Evolutionary conservation across 2,113 vertebrate genomes (phyloP).

Genomic region (Rhinogobius similis): DNA sequence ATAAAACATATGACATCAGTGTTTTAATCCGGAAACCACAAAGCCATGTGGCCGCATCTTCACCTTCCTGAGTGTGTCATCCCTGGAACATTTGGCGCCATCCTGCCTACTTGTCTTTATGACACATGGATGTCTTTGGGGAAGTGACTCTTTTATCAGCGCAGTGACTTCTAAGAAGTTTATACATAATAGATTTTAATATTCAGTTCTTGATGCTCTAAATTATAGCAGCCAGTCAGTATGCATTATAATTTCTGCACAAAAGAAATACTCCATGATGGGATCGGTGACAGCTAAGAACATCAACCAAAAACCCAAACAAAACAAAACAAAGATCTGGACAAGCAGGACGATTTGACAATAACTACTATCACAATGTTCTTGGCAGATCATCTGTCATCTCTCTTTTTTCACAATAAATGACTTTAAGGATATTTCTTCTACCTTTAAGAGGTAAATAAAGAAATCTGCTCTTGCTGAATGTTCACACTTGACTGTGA

Average conservation of each 20-base stretch:
- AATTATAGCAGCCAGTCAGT: conserved; percentile 31
- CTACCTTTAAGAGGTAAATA: too few species aligned
- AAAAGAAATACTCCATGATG: conserved; percentile 24
- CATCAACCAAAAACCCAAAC: too few species aligned
- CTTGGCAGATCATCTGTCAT: too few species aligned
- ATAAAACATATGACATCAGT: too few species aligned
- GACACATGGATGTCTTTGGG: not conserved
- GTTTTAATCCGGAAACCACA: too few species aligned
- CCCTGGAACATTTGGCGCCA: not conserved
- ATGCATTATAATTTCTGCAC: conserved; percentile 37
- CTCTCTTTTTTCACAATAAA: too few species aligned
- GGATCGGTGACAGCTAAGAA: conserved; percentile 21
- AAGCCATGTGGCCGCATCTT: not conserved
- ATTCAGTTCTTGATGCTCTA: conserved; percentile 13
- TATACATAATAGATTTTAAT: conserved; percentile 35
- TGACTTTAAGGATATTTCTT: too few species aligned
- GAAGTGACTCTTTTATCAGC: conserved; percentile 7
- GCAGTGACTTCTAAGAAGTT: conserved; percentile 34
- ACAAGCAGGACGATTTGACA: too few species aligned
- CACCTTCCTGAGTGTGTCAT: not conserved
- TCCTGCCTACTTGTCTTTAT: not conserved
- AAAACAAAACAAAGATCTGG: too few species aligned
- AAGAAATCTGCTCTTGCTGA: too few species aligned
- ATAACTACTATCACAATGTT: too few species aligned
- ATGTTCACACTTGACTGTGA: too few species aligned